Evolutionary conservation across 2,797 vertebrate species (phyloP).

Genomic region (Sebastes kiyomatsui): DNA sequence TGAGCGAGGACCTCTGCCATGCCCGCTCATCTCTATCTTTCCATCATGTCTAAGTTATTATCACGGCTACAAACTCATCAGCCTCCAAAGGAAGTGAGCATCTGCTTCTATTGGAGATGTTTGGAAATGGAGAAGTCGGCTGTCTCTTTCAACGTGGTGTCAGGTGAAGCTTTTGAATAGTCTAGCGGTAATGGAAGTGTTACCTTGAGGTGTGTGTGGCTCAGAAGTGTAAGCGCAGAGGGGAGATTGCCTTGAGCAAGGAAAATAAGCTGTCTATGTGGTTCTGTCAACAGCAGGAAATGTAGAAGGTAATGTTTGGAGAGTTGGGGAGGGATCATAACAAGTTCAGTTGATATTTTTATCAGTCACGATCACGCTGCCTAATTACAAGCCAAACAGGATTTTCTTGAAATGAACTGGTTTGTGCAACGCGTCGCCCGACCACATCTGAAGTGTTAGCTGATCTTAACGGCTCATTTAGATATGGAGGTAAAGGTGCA

Average conservation of each 20-base stretch:
- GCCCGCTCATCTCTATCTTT: slow-evolving; percentile 45
- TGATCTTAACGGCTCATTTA: neutral
- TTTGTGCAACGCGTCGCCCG: neutral
- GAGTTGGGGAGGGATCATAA: neutral
- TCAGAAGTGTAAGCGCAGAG: slow-evolving; percentile 10
- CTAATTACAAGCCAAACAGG: slow-evolving; percentile 15
- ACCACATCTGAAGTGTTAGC: neutral
- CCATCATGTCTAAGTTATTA: slow-evolving; percentile 41
- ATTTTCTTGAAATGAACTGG: neutral
- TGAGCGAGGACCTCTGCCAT: slow-evolving; percentile 41
- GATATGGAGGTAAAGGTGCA: neutral
- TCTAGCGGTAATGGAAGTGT: slow-evolving; percentile 13
- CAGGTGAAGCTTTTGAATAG: slow-evolving; percentile 23
- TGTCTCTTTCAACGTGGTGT: slow-evolving; percentile 8
- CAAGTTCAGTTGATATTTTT: neutral
- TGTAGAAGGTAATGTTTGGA: slow-evolving; percentile 1
- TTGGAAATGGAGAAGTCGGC: slow-evolving; percentile 5
- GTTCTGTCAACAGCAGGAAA: slow-evolving; percentile 5
- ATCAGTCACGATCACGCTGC: neutral
- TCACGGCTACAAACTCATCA: slow-evolving; percentile 21
- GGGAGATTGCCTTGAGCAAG: slow-evolving; percentile 7
- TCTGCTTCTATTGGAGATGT: slow-evolving; percentile 8
- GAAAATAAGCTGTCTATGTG: slow-evolving; percentile 1
- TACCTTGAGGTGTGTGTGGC: slow-evolving; percentile 30
- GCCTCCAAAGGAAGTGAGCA: slow-evolving; percentile 26